Evolutionary conservation across 2,797 vertebrate species (phyloP).

Genomic region (Valencia hispanica): DNA sequence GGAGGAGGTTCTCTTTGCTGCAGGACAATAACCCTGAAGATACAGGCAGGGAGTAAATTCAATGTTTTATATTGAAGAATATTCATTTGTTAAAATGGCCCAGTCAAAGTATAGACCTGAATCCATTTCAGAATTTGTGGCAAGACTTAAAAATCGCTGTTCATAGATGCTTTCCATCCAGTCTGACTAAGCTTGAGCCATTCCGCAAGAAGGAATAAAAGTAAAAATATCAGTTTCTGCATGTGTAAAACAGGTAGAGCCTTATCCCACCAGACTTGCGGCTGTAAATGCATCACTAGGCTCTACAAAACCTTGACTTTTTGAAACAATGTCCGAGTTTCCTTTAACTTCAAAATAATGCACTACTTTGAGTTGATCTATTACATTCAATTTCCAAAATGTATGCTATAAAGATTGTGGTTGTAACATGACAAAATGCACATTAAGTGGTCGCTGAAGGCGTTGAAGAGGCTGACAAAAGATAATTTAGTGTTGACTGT

Average conservation of each 20-base stretch:
- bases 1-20: background rate
- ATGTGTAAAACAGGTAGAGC: background rate
- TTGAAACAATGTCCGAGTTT: background rate
- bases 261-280: too few species aligned
- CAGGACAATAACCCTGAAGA: background rate
- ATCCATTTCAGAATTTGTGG: background rate
- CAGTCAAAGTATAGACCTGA: background rate
- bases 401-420: background rate
- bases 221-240: background rate
- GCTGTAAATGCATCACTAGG: background rate
- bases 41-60: background rate
- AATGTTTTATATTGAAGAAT: background rate
- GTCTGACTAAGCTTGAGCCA: background rate
- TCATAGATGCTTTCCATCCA: background rate
- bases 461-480: background rate
- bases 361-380: background rate
- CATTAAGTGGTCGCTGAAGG: constrained; percentile 1
- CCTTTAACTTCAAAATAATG: background rate
- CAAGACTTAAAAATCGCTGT: background rate
- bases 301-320: background rate
- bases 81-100: background rate
- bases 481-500: constrained; percentile 16
- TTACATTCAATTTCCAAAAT: background rate
- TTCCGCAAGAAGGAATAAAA: background rate
- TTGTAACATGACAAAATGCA: background rate